A percentile compares a stretch with the other conserved stretches of the same genome.
These are phyloP conservation scores for Julus scandinavius DNA, from an alignment of 2,888 invertebrate species.

Conservation along the genomic window DNA sequence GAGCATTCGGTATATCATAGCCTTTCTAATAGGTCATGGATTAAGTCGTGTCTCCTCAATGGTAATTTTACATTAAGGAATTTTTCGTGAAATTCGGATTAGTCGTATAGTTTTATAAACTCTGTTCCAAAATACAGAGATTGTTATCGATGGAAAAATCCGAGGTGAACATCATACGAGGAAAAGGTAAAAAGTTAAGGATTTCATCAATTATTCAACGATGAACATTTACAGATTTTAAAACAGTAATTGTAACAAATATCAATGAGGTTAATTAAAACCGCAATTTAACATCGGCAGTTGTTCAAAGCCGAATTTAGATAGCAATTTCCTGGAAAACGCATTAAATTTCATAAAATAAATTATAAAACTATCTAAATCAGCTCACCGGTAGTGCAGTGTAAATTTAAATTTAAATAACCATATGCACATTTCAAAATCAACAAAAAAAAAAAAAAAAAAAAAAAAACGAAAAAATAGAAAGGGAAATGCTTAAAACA, in stretches of 20 bases:
- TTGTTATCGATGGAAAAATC: background rate
- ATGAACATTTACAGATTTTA: background rate
- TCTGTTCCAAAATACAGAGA: background rate
- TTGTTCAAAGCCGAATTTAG: too few species aligned
- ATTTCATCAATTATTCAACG: background rate
- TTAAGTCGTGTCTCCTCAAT: background rate
- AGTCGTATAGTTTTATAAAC: background rate
- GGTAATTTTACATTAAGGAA: background rate
- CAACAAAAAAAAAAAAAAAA: background rate
- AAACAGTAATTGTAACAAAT: too few species aligned
- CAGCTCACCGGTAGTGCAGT: background rate
- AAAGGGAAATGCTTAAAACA: background rate
- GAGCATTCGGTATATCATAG: background rate
- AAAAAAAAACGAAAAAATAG: too few species aligned
- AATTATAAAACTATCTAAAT: too few species aligned
- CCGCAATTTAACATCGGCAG: too few species aligned
- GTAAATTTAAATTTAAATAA: background rate
- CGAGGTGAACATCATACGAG: background rate
- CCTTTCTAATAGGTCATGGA: background rate
- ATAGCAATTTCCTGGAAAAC: too few species aligned
- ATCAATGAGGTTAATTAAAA: too few species aligned
- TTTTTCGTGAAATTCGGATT: constrained; percentile 6
- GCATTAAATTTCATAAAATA: too few species aligned
- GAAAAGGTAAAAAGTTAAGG: background rate
- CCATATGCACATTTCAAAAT: background rate